phyloP scores from a whole-genome alignment of 2,888 invertebrate genomes.

The Cryptus viduatorius region DNA sequence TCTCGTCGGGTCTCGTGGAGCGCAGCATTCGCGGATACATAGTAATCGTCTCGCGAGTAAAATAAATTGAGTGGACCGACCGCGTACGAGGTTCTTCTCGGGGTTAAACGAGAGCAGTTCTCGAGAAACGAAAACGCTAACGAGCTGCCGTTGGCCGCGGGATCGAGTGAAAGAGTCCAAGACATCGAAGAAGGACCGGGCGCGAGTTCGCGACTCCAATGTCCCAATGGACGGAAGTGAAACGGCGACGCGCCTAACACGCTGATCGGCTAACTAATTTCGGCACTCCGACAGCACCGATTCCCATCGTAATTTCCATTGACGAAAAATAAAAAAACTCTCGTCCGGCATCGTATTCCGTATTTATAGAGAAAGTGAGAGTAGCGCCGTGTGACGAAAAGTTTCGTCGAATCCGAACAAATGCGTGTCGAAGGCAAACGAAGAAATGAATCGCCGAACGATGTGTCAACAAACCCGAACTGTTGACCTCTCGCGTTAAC shows the following conservation, averaged over 20 bases:
- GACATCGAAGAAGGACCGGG: not conserved
- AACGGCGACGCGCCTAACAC: slow-evolving; percentile 1
- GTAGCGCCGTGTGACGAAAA: not conserved
- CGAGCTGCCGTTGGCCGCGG: slow-evolving; percentile 46
- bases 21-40: not conserved
- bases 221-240: slow-evolving; percentile 35
- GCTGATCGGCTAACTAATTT: not conserved
- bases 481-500: slow-evolving; percentile 21
- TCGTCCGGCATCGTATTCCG: not conserved
- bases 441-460: not conserved
- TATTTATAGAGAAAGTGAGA: not conserved
- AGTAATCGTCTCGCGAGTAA: not conserved
- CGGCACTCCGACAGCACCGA: too few species aligned
- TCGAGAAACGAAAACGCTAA: slow-evolving; percentile 65
- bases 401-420: slow-evolving; percentile 15
- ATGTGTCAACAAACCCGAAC: slow-evolving; percentile 58
- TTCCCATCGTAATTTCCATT: not conserved
- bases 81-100: slow-evolving; percentile 36
- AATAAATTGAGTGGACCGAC: not conserved
- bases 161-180: not conserved
- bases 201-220: not conserved
- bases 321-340: not conserved
- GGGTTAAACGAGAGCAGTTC: slow-evolving; percentile 67
- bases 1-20: not conserved
- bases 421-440: not conserved